Percentiles rank a stretch among this genome's conserved stretches.
These are phyloP conservation scores for Ceratosolen fusciceps DNA, from an alignment of 1,140 invertebrate genomes.

Conservation along the genomic window DNA sequence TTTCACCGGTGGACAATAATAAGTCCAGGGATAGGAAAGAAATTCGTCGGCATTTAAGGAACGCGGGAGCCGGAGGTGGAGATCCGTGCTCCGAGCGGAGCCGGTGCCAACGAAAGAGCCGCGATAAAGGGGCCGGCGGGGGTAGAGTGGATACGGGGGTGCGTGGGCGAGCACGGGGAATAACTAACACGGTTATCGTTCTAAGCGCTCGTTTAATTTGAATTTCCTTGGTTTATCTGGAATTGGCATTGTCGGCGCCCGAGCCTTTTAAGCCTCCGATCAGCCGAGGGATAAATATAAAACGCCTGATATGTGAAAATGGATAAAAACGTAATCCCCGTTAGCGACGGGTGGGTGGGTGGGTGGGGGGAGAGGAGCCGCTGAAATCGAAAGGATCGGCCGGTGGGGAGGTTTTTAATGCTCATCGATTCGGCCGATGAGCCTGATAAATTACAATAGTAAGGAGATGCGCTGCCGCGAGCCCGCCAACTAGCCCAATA, in stretches of 20 bases:
- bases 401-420: not conserved
- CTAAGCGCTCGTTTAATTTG: not conserved
- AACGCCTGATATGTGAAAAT: not conserved
- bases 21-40: conserved; percentile 16
- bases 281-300: too few species aligned
- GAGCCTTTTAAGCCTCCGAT: not conserved
- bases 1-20: conserved; percentile 13
- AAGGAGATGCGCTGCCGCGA: not conserved
- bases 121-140: too few species aligned
- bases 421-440: not conserved
- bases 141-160: too few species aligned
- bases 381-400: not conserved
- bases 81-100: too few species aligned
- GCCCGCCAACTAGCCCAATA: not conserved
- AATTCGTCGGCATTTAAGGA: conserved; percentile 19
- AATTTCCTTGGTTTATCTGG: not conserved
- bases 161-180: not conserved
- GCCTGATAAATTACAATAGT: not conserved
- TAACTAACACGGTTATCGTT: not conserved
- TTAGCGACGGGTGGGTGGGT: too few species aligned
- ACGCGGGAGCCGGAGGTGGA: too few species aligned
- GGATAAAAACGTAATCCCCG: not conserved
- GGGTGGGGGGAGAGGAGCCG: too few species aligned
- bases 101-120: too few species aligned
- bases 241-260: not conserved